Conservation (phyloP, 2,888 invertebrate genomes). For the Drosophila ezoana region DNA sequence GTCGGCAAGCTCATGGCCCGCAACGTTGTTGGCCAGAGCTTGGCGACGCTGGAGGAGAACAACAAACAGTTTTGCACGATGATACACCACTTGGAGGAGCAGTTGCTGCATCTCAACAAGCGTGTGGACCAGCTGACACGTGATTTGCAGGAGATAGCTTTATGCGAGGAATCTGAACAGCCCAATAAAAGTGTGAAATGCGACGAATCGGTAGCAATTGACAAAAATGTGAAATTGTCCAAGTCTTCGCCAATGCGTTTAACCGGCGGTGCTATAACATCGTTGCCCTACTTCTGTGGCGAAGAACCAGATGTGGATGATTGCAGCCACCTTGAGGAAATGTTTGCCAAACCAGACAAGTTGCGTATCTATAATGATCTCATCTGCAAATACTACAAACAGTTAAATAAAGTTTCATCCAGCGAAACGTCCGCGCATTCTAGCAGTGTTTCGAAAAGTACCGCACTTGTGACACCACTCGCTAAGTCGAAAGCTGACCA, state of each 20-base stretch:
- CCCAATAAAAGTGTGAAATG: neutral
- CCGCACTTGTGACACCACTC: neutral
- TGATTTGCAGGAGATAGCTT: neutral
- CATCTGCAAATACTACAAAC: conserved; percentile 4
- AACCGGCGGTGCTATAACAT: neutral
- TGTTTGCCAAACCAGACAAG: neutral
- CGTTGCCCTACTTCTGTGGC: neutral
- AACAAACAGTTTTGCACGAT: neutral
- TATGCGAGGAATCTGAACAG: neutral
- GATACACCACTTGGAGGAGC: neutral
- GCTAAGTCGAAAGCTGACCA: neutral
- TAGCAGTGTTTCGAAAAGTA: neutral
- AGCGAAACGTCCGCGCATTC: neutral
- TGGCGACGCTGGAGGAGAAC: conserved; percentile 1
- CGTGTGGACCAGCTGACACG: neutral
- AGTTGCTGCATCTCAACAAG: neutral
- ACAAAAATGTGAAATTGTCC: neutral
- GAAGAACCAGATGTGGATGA: neutral
- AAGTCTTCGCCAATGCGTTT: neutral
- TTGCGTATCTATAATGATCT: conserved; percentile 10
- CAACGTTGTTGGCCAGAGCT: conserved; percentile 9
- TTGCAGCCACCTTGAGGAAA: neutral
- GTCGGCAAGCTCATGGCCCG: conserved; percentile 4
- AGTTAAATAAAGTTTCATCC: neutral
- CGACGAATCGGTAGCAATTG: neutral